These are phyloP conservation scores for Marronus borbonicus DNA, from an alignment of 2,888 invertebrate species.

Conservation along the genomic window DNA sequence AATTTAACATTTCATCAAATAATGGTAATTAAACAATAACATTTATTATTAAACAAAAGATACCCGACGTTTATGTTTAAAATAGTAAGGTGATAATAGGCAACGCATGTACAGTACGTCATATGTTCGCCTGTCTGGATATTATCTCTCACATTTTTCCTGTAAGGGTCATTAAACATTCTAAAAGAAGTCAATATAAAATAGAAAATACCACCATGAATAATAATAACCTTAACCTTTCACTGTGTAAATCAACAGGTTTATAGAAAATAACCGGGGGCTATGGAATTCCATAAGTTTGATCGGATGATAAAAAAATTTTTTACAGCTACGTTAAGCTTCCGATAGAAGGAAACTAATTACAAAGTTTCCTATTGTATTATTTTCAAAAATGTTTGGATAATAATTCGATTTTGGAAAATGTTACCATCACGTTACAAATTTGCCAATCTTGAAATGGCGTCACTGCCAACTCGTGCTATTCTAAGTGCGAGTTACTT, in stretches of 20 bases:
- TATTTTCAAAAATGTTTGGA: background rate
- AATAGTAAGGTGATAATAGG: background rate
- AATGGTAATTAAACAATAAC: too few relatives aligned
- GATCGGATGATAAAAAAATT: background rate
- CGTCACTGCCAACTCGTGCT: conserved; percentile 61
- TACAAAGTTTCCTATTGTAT: too few relatives aligned
- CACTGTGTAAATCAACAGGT: conserved; percentile 38
- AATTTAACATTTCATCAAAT: too few relatives aligned
- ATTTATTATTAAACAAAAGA: background rate
- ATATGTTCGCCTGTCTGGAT: too few relatives aligned
- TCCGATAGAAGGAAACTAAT: too few relatives aligned
- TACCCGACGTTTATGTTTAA: background rate
- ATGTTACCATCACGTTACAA: conserved; percentile 49
- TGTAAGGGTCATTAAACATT: conserved; percentile 10
- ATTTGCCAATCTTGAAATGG: conserved; percentile 49
- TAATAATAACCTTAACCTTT: conserved; percentile 44
- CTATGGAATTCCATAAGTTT: conserved; percentile 31
- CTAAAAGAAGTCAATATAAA: conserved; percentile 7
- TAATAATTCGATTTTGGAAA: conserved; percentile 48
- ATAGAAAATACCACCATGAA: conserved; percentile 6
- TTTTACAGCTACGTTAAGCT: conserved; percentile 35
- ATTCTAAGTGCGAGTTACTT: conserved; percentile 63
- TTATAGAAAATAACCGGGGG: conserved; percentile 23
- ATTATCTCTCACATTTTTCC: conserved; percentile 1
- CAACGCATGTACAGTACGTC: too few relatives aligned